Evolutionary conservation across 2,797 vertebrate genomes (phyloP).

Genomic region (Mallotus villosus): DNA sequence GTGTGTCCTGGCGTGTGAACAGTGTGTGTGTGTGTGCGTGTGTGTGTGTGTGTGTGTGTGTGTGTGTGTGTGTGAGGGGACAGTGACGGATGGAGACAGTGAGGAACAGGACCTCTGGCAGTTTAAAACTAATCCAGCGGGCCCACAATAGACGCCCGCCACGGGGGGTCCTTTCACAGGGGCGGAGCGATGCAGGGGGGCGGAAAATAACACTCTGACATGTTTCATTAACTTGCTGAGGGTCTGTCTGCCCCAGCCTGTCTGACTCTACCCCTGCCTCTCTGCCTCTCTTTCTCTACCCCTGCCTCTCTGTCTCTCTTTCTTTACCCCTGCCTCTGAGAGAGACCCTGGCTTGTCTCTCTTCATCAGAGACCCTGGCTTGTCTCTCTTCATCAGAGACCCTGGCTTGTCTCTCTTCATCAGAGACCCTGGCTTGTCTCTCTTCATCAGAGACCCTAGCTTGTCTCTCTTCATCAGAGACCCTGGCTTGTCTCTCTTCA

Average conservation of each 20-base stretch:
- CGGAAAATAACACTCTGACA: constrained; percentile 73
- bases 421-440: too few relatives aligned
- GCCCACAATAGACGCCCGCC: constrained; percentile 73
- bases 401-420: too few relatives aligned
- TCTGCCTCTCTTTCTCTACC: not conserved
- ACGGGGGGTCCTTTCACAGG: constrained; percentile 67
- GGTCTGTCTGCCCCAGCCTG: constrained; percentile 27
- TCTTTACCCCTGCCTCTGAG: not conserved
- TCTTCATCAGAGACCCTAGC: too few relatives aligned
- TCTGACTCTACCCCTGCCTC: not conserved
- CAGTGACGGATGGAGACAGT: constrained; percentile 66
- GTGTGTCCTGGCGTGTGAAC: not conserved
- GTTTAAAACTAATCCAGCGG: constrained; percentile 67
- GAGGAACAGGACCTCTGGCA: constrained; percentile 71
- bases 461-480: too few relatives aligned
- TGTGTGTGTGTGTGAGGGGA: constrained; percentile 28
- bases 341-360: too few relatives aligned
- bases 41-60: constrained; percentile 12
- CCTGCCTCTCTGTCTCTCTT: not conserved
- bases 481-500: too few relatives aligned
- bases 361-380: too few relatives aligned
- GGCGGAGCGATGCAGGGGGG: constrained; percentile 53
- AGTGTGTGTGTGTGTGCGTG: constrained; percentile 1
- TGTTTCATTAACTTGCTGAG: constrained; percentile 77
- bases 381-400: too few relatives aligned